Percentiles rank a stretch among this genome's conserved stretches.
Evolutionary conservation across 2,113 vertebrate genomes (phyloP).

Genomic region (Hydrolagus affinis): DNA sequence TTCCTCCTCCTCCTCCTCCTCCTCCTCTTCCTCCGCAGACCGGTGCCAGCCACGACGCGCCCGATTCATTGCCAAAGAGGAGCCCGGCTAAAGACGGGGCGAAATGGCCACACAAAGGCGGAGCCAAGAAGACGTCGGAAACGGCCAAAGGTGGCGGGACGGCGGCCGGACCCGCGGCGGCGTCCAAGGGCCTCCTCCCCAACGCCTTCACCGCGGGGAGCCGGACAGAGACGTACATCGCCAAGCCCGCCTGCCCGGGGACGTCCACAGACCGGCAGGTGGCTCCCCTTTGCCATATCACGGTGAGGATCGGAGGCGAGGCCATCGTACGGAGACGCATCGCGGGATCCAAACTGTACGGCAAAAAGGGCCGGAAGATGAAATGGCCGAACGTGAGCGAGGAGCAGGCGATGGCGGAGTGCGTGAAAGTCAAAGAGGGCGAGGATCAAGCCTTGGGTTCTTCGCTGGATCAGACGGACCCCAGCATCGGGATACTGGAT

Average conservation of each 20-base stretch:
- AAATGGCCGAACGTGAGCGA: constrained; percentile 43
- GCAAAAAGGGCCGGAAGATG: constrained; percentile 66
- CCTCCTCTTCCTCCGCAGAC: constrained; percentile 1
- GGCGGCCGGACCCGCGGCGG: constrained; percentile 46
- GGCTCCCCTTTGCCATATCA: constrained; percentile 90
- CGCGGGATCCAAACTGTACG: constrained; percentile 84
- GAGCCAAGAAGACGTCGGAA: constrained; percentile 42
- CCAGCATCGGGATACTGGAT: background rate
- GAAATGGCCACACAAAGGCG: constrained; percentile 34
- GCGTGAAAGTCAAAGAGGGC: constrained; percentile 36
- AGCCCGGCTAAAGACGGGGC: background rate
- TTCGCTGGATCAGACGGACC: constrained; percentile 55
- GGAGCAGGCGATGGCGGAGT: constrained; percentile 47
- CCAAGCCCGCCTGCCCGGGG: constrained; percentile 86
- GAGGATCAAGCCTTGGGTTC: constrained; percentile 49
- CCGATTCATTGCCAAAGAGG: background rate
- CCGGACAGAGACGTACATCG: constrained; percentile 89
- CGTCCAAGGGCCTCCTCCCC: constrained; percentile 46
- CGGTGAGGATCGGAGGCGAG: constrained; percentile 93
- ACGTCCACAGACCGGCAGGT: constrained; percentile 73
- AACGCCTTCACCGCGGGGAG: constrained; percentile 44
- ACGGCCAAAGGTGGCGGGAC: constrained; percentile 39
- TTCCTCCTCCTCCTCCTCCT: too few relatives aligned
- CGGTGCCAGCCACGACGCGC: background rate
- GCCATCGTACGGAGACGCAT: constrained; percentile 87